Conservation (phyloP, 2,113 vertebrate genomes). For the Rhinolophus ferrumequinum region DNA sequence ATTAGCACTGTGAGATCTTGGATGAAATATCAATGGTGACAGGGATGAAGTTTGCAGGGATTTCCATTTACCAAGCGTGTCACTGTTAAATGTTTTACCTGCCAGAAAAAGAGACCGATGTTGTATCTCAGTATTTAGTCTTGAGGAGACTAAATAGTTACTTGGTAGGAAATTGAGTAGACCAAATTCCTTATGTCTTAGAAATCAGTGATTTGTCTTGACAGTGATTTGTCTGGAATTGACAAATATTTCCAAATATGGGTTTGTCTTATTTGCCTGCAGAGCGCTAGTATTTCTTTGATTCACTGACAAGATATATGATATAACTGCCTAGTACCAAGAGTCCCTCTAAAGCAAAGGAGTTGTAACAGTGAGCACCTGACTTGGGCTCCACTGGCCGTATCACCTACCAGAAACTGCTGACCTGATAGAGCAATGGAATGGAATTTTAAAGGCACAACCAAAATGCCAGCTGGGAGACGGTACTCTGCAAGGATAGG, state of each 20-base stretch:
- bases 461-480: not conserved
- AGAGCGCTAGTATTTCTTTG: not conserved
- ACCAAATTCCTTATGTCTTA: not conserved
- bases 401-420: not conserved
- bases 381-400: not conserved
- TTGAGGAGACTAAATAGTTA: not conserved
- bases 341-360: not conserved
- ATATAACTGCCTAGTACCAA: not conserved
- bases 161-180: not conserved
- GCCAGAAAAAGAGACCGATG: not conserved
- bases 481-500: not conserved
- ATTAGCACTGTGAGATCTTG: not conserved
- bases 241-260: not conserved
- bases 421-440: not conserved
- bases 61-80: not conserved
- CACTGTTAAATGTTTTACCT: not conserved
- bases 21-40: not conserved
- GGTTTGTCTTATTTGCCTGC: not conserved
- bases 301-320: not conserved
- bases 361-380: not conserved
- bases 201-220: not conserved
- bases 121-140: not conserved
- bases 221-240: not conserved
- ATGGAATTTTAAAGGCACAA: not conserved
- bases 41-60: fast-evolving